Evolutionary conservation across 2,888 invertebrate genomes (phyloP), one percentile per base, ranked within the genome.

Genomic region (Nipponacmea schrenckii): DNA sequence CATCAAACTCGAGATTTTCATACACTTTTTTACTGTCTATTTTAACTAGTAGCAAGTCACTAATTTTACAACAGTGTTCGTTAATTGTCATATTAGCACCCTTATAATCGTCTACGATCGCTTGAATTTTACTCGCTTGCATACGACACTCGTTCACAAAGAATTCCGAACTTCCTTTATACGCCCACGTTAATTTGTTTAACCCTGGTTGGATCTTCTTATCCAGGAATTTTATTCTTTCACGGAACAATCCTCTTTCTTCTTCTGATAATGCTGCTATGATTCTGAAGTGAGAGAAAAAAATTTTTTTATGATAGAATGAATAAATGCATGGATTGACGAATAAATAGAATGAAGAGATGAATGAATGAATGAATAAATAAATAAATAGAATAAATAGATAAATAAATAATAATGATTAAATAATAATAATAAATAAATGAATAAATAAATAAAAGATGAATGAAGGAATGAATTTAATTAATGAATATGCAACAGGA

Each of bases 101-200:
- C 89, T 96, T 96, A 87, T 96, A 96, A 20, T 94, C 93, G 72
- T 94, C 93, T 8, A 96, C 90, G 80, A 94, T 94, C 74, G 93
- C 92, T 91, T 95, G 89, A 62, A 86, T 82, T 79, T 86, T 88
- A 70, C 81, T 81, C 46, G 89, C 88, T 73, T 87, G 86, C 44
- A 83, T 75, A 17, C 89, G 81, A 75, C 89, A 89, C 64, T 89
- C 89, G 12, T 79, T 82, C 67, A 89, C 85, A 79, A 88, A 89
- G 74, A 84, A 88, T 69, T 89, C 89, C 24, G 85, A 85, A 79
- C 86, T 84, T 17, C 86, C 86, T 71, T 86, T 86, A 5, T 86
- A 85, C 0, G 87, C 85, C 90, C 90, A 90, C 4, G 87, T 87
- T 15, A 90, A 74, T 76, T 89, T 89, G 20, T 88, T 87, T 48